Base-by-base conservation (phyloP, 1,140 invertebrate genomes). In the Tyrophagus putrescentiae region DNA sequence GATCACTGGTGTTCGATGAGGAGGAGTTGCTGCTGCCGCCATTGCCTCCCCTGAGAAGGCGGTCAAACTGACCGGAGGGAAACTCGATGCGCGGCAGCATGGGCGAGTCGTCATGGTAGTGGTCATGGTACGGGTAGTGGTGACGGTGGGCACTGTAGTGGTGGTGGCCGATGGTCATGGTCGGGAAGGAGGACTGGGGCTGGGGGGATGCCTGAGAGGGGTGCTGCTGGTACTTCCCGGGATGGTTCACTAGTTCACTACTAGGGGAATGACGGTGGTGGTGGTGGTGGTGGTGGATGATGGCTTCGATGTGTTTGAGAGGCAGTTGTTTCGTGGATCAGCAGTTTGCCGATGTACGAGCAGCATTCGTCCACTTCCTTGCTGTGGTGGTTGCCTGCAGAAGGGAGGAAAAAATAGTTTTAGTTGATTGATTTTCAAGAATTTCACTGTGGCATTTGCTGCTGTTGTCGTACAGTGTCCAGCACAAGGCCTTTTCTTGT, bases 11-110 rank as follows among this genome's bases (percentile, higher is more conserved):
- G 41, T 48, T n/a, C 39, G 52, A 54, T 5, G 41, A 42, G 18
- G 18, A n/a, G 25, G 18, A 21, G 18, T 23, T 23, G 25, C 41
- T 42, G 25, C n/a, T n/a, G n/a, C n/a, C n/a, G n/a, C 41, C 41
- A 42, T 23, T 23, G 3, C 41, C 41, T 21, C 50, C 50, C 3
- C 57, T 34, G 4, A 58, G 29, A 18, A 58, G 25, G 18, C 57
- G n/a, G 25, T 58, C 57, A 45, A 58, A 58, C 25, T 58, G 57
- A 23, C 57, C 25, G 50, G 57, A 42, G 13, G 57, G 57, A 28
- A 58, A 58, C 31, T 58, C 57, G 36, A 58, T 58, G 31, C 57
- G 36, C 53, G 57, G 57, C 28, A 58, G 57, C 34, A 58, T 13
- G 9, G 36, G 57, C 25, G 23, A 42, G 53, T 58, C 57, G 25